Evolutionary conservation across 2,888 invertebrate species (phyloP).

Genomic region (Palloptera scutellata): DNA sequence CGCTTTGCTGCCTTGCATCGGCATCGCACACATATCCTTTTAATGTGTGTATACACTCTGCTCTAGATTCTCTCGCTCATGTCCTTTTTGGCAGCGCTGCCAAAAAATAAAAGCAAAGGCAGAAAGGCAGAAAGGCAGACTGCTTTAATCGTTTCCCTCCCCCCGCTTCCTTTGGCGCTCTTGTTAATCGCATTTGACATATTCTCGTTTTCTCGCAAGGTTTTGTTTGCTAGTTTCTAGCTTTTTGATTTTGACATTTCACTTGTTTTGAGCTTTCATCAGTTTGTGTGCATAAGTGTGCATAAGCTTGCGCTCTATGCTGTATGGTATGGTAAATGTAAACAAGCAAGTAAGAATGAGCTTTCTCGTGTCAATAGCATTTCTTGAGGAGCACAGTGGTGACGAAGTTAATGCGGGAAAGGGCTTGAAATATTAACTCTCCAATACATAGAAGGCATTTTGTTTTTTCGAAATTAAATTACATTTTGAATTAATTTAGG

Average conservation of each 20-base stretch:
- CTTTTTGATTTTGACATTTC: neutral
- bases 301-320: too few relatives aligned
- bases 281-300: too few relatives aligned
- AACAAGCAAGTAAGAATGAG: too few relatives aligned
- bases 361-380: too few relatives aligned
- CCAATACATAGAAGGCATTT: too few relatives aligned
- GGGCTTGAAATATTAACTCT: too few relatives aligned
- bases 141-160: neutral
- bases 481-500: too few relatives aligned
- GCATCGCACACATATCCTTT: conserved; percentile 1
- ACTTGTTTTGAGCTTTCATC: neutral
- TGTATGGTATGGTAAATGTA: too few relatives aligned
- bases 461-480: too few relatives aligned
- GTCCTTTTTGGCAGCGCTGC: conserved; percentile 42
- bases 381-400: too few relatives aligned
- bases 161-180: neutral
- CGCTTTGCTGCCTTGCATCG: conserved; percentile 6
- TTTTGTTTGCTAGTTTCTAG: neutral
- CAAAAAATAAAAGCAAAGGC: conserved; percentile 22
- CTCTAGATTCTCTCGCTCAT: conserved; percentile 25
- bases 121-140: neutral
- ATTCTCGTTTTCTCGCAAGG: neutral
- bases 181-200: neutral
- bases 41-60: neutral
- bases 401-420: too few relatives aligned